Conservation (phyloP, 1,140 invertebrate genomes). For the Trypoxylus dichotomus region DNA sequence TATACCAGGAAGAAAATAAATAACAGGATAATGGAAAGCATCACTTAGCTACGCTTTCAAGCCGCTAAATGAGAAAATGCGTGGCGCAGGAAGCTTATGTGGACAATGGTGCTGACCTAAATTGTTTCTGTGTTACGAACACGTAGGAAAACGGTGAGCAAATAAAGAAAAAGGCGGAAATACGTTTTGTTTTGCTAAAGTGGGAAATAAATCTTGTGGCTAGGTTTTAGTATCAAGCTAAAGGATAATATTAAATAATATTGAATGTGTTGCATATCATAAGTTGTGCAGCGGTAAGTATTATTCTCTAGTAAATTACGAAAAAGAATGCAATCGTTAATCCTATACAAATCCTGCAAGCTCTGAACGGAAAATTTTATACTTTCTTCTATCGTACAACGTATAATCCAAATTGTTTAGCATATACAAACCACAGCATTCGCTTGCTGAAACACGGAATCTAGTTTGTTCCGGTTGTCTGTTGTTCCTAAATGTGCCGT, state of each 20-base stretch:
- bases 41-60: not conserved
- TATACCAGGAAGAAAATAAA: not conserved
- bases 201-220: too few relatives aligned
- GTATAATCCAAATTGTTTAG: not conserved
- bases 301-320: too few relatives aligned
- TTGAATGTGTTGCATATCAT: too few relatives aligned
- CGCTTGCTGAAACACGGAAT: not conserved
- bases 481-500: not conserved
- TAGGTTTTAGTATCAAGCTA: too few relatives aligned
- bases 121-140: not conserved
- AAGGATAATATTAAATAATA: too few relatives aligned
- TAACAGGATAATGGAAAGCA: not conserved
- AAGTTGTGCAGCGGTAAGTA: too few relatives aligned
- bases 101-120: not conserved
- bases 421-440: not conserved
- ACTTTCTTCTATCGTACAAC: not conserved
- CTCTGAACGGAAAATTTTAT: too few relatives aligned
- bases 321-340: too few relatives aligned
- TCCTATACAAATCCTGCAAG: too few relatives aligned
- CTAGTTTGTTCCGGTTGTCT: not conserved
- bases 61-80: constrained; percentile 1
- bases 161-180: not conserved
- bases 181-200: too few relatives aligned
- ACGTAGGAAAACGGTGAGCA: not conserved
- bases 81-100: not conserved